Base-by-base conservation (phyloP, 2,113 vertebrate genomes). In the Lontra canadensis region DNA sequence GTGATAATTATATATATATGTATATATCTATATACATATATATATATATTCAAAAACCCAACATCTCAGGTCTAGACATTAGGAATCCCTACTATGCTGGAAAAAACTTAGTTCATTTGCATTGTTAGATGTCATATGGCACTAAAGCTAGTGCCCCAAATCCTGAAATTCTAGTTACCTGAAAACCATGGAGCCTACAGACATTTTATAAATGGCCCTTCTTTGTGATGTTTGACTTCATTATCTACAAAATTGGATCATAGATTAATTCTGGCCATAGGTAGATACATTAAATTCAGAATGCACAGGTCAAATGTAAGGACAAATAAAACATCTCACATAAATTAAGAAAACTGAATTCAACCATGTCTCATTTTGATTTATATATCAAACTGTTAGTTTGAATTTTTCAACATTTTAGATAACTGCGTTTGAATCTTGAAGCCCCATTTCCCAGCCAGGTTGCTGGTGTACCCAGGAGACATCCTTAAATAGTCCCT, bases 391-490 rank as follows among this genome's bases (percentile, higher is more conserved):
- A 55, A 49, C 63, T 76, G 39, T 55, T 87, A 42, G 26, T 88
- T 92, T 71, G 57, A 87, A 76, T 52, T 96, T 97, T 91, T 94
- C 29, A 86, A 3, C 21, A 18, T 86, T 96, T 94, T 93, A 80
- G 11, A 39, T 88, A 42, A 82, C 59, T 42, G 0, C 61, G 6
- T 31, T 93, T 11, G 26, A 26, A 29, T 78, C 44, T 94, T 57
- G 57, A 88, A 78, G 29, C 1, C 15, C n/a, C 4, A 29, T 55
- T 81, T 96, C 52, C 21, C 8, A 88, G 2, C 11, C 14, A 84
- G 65, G 49, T 88, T 29, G 29, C 59, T 82, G 36, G 23, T 18
- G 3, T 81, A 25, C 26, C 7, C 20, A 73, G 26, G 63, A 20
- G 49, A n/a, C 31, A 92, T 85, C 31, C 67, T 95, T 71, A 69